Base-by-base conservation (phyloP, 2,888 invertebrate genomes). In the Hymenopus coronatus region DNA sequence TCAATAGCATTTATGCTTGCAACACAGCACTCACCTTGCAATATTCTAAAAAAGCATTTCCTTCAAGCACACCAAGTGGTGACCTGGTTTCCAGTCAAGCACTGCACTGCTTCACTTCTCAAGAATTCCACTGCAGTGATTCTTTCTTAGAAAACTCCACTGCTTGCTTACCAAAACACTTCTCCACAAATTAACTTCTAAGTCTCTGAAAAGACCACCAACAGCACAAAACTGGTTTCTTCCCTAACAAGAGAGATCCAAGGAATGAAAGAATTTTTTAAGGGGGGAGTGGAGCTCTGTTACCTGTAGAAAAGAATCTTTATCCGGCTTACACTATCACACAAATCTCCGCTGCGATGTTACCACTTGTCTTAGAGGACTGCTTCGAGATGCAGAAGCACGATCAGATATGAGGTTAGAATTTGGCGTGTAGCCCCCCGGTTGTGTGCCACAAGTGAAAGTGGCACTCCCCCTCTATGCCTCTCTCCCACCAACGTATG, bases 391-490 rank as follows among this genome's bases (percentile, higher is more conserved):
- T 70, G 54, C 54, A 70, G 54, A 25, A 70, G 54, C 54, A 70
- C 54, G 20, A 70, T 70, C 20, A 20, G 54, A 70, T 70, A 70
- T 70, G 54, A 70, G 54, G 54, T 70, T 70, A 70, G 54, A 70
- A 70, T 70, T 70, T 70, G 54, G 54, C 54, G 54, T 70, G 25
- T 70, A 70, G 54, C 54, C 54, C 54, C 40, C 54, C 20, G 54
- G 54, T 70, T 70, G 54, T 70, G 3, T 85, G 84, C 54, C 81
- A 25, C 33, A 82, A 28, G 87, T 87, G 87, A 87, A 87, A 87
- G 87, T 40, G 81, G 88, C 14, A 84, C 70, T 28, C 25, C 28
- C 54, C 85, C 82, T 27, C 90, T 25, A 87, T 82, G 20, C 46
- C 54, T 70, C 20, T 6, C 20, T 15, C 20, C 54, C 54, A 15